Evolutionary conservation across 2,888 invertebrate genomes (phyloP).

Genomic region (Drosophila nigricruria): DNA sequence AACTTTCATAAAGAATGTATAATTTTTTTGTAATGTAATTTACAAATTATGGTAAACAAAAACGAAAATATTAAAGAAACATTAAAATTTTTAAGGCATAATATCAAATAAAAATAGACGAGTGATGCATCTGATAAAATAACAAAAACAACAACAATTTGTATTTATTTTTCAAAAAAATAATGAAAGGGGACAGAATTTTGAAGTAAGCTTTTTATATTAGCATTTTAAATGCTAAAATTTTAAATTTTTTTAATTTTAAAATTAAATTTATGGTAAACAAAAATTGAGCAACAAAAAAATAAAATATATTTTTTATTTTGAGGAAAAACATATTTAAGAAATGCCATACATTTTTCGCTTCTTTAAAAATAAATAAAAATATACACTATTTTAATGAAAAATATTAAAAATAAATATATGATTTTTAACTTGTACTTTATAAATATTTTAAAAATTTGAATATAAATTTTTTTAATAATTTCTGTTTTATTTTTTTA

Average conservation of each 20-base stretch:
- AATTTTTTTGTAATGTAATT: constrained; percentile 73
- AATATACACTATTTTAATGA: too few relatives aligned
- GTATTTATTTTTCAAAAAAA: background rate
- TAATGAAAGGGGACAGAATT: background rate
- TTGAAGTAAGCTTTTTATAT: too few relatives aligned
- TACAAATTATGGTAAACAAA: constrained; percentile 63
- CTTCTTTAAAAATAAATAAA: background rate
- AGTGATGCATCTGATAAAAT: constrained; percentile 71
- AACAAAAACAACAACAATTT: background rate
- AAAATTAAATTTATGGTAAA: background rate
- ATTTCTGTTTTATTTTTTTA: too few relatives aligned
- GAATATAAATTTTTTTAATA: too few relatives aligned
- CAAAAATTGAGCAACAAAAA: background rate
- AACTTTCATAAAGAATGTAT: constrained; percentile 37
- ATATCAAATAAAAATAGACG: constrained; percentile 70
- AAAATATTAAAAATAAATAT: too few relatives aligned
- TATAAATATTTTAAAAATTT: too few relatives aligned
- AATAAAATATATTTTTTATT: background rate
- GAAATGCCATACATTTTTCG: background rate
- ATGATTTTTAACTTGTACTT: too few relatives aligned
- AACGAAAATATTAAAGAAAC: constrained; percentile 44
- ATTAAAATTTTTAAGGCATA: constrained; percentile 66
- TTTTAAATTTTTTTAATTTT: background rate
- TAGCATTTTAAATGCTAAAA: too few relatives aligned
- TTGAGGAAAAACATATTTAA: too few relatives aligned